Conservation (phyloP, 1,140 invertebrate genomes). For the Globodera ellingtonae region DNA sequence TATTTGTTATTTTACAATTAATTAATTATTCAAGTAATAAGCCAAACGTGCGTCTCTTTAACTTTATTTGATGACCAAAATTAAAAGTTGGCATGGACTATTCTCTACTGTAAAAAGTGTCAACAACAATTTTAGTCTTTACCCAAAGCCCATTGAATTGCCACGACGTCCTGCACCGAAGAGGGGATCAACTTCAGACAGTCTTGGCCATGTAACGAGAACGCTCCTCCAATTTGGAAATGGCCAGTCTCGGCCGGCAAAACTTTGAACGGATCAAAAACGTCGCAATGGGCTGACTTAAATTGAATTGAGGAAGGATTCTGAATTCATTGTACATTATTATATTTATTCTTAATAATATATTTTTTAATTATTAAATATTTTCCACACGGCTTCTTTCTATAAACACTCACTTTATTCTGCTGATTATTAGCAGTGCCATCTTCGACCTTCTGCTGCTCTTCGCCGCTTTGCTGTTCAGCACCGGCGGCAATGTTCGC, state of each 20-base stretch:
- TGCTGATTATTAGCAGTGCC: not conserved
- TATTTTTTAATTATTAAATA: too few species aligned
- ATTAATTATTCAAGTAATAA: too few species aligned
- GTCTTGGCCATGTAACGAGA: conserved; percentile 56
- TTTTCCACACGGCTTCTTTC: not conserved
- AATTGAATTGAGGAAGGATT: not conserved
- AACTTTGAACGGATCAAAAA: conserved; percentile 62
- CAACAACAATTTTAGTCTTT: too few species aligned
- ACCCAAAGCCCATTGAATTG: conserved; percentile 60
- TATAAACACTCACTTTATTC: not conserved
- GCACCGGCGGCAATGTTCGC: not conserved
- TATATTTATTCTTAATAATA: not conserved
- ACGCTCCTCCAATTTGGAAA: conserved; percentile 56
- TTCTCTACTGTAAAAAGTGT: too few species aligned
- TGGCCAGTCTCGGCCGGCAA: conserved; percentile 50
- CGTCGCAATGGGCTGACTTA: conserved; percentile 41
- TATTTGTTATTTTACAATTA: not conserved
- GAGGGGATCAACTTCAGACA: conserved; percentile 49
- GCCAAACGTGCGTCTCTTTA: too few species aligned
- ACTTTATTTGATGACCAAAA: too few species aligned
- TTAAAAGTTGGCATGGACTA: too few species aligned
- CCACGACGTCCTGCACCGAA: conserved; percentile 62
- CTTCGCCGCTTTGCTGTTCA: not conserved
- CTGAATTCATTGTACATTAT: not conserved
- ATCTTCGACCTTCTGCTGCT: not conserved